Conservation (phyloP, 2,888 invertebrate species). For the Marronus borbonicus region DNA sequence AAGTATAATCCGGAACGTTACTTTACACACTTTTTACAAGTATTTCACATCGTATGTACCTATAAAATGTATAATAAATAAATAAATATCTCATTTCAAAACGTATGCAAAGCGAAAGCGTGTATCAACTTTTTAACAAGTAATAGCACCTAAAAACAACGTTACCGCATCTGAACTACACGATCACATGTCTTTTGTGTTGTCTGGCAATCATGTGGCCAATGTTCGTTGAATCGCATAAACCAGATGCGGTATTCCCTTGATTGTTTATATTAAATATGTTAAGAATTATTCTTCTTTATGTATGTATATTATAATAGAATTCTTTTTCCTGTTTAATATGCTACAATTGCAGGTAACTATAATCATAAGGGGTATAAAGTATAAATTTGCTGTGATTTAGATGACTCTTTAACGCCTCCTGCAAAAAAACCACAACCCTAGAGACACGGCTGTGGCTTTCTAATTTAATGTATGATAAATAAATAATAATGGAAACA, state of each 20-base stretch:
- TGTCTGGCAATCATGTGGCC: background rate
- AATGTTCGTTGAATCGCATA: background rate
- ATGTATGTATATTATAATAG: slow-evolving; percentile 23
- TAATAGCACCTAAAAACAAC: slow-evolving; percentile 47
- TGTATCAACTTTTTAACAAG: slow-evolving; percentile 40
- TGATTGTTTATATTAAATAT: slow-evolving; percentile 1
- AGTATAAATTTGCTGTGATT: slow-evolving; percentile 29
- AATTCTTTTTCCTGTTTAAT: slow-evolving; percentile 14
- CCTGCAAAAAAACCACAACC: slow-evolving; percentile 71
- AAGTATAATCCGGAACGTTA: background rate
- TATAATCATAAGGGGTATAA: slow-evolving; percentile 12
- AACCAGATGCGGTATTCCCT: background rate
- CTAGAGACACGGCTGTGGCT: slow-evolving; percentile 42
- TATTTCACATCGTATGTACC: slow-evolving; percentile 53
- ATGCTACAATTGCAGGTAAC: slow-evolving; percentile 34
- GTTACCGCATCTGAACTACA: slow-evolving; percentile 31
- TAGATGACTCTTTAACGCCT: slow-evolving; percentile 67
- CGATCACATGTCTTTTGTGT: slow-evolving; percentile 9
- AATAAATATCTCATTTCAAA: slow-evolving; percentile 24
- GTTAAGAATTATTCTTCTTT: slow-evolving; percentile 4
- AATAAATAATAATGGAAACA: background rate
- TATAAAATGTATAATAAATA: slow-evolving; percentile 38
- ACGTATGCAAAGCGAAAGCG: slow-evolving; percentile 54
- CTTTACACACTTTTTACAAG: slow-evolving; percentile 55
- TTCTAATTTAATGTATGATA: slow-evolving; percentile 16